A percentile compares a stretch with the other conserved stretches of the same genome.
Evolutionary conservation across 2,797 vertebrate genomes (phyloP).

Genomic region (Microctenopoma steveboyesi): DNA sequence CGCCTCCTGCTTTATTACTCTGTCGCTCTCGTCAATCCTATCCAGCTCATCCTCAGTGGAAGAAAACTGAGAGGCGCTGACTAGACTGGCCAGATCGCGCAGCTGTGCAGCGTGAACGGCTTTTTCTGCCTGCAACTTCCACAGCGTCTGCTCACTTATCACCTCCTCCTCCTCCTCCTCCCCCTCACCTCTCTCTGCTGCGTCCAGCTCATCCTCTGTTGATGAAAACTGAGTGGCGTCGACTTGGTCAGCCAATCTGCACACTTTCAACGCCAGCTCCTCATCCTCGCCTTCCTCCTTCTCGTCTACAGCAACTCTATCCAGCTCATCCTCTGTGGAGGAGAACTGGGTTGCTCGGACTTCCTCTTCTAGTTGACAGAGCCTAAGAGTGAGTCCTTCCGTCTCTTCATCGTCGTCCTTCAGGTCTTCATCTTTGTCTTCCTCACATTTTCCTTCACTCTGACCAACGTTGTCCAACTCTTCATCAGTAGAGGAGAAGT

Average conservation of each 20-base stretch:
- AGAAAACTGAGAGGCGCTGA: slow-evolving; percentile 70
- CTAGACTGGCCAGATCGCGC: slow-evolving; percentile 60
- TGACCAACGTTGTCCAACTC: slow-evolving; percentile 46
- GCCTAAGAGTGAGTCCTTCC: slow-evolving; percentile 51
- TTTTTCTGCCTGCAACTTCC: slow-evolving; percentile 62
- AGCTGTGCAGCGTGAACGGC: slow-evolving; percentile 41
- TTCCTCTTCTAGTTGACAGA: slow-evolving; percentile 65
- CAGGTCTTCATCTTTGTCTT: slow-evolving; percentile 18
- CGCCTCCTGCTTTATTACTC: neutral
- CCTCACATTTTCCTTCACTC: slow-evolving; percentile 47
- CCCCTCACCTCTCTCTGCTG: slow-evolving; percentile 36
- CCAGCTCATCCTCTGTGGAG: slow-evolving; percentile 80
- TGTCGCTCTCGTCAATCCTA: slow-evolving; percentile 32
- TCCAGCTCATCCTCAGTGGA: slow-evolving; percentile 76
- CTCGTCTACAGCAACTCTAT: slow-evolving; percentile 50
- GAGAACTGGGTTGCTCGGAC: slow-evolving; percentile 65
- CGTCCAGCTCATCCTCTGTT: slow-evolving; percentile 67
- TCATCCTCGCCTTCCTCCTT: slow-evolving; percentile 24
- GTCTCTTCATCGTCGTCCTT: slow-evolving; percentile 34
- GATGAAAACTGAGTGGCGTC: slow-evolving; percentile 67
- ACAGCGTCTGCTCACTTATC: slow-evolving; percentile 47
- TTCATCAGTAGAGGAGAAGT: slow-evolving; percentile 67
- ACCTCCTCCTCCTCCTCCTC: slow-evolving; percentile 37
- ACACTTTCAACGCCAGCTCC: slow-evolving; percentile 63
- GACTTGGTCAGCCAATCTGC: slow-evolving; percentile 61